Conservation (phyloP, 1,140 invertebrate species). For the Drosophila sp. region DNA sequence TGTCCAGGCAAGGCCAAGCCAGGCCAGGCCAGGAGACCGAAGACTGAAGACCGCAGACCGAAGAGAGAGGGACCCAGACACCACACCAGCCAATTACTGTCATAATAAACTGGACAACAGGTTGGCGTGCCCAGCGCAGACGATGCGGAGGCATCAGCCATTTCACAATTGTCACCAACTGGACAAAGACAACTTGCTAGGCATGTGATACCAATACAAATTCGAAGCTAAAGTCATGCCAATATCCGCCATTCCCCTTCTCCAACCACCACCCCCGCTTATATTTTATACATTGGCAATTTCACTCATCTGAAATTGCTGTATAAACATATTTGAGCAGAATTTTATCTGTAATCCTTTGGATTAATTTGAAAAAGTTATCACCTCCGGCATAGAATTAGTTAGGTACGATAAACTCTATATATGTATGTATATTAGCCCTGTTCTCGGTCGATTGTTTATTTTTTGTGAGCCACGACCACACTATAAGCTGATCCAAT, state of each 20-base stretch:
- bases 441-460: no score
- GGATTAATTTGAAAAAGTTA: no score
- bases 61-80: slow-evolving; percentile 2
- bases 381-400: no score
- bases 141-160: slow-evolving; percentile 6
- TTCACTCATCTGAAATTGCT: not conserved
- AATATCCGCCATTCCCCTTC: not conserved
- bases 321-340: not conserved
- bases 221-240: not conserved
- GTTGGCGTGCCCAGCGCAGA: slow-evolving; percentile 54
- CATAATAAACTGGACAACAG: slow-evolving; percentile 71
- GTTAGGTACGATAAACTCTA: no score
- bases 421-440: no score
- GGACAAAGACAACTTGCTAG: slow-evolving; percentile 31
- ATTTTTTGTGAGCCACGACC: no score
- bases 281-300: not conserved
- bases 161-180: slow-evolving; percentile 24
- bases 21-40: not conserved
- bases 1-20: slow-evolving; percentile 8
- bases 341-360: not conserved
- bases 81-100: slow-evolving; percentile 66
- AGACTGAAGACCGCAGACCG: no score
- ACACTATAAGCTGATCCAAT: no score
- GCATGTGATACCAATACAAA: slow-evolving; percentile 13
- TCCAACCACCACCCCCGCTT: no score